Evolutionary conservation across 2,888 invertebrate genomes (phyloP).

Genomic region (Noctua fimbriata): DNA sequence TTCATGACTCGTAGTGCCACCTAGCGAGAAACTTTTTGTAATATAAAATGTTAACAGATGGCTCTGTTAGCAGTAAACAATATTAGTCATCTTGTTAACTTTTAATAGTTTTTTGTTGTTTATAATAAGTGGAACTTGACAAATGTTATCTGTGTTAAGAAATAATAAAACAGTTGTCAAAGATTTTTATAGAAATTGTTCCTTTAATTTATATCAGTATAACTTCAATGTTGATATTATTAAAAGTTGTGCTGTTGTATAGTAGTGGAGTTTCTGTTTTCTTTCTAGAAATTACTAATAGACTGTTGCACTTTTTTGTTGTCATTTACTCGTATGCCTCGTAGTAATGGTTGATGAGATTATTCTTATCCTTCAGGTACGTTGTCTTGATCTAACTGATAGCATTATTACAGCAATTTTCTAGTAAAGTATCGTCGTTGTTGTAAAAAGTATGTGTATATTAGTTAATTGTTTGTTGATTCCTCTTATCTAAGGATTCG

Average conservation of each 20-base stretch:
- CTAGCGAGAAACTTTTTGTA: constrained; percentile 63
- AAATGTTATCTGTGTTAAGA: neutral
- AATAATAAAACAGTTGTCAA: neutral
- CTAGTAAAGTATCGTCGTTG: neutral
- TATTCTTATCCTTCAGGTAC: constrained; percentile 46
- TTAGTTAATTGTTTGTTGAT: neutral
- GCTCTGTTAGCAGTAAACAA: constrained; percentile 24
- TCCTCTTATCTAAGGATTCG: neutral
- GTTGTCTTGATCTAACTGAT: constrained; percentile 45
- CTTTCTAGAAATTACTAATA: constrained; percentile 55
- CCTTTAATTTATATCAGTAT: neutral
- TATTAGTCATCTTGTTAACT: constrained; percentile 42
- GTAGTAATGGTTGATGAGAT: constrained; percentile 28
- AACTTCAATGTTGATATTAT: neutral
- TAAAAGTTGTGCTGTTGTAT: constrained; percentile 37
- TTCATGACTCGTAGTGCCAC: constrained; percentile 74
- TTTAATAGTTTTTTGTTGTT: constrained; percentile 8
- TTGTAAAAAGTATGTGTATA: neutral
- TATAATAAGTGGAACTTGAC: neutral
- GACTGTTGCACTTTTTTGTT: constrained; percentile 32
- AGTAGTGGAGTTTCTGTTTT: constrained; percentile 32
- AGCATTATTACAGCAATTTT: constrained; percentile 12
- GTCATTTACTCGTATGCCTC: constrained; percentile 34
- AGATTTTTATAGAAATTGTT: neutral
- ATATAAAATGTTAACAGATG: constrained; percentile 60